phyloP scores from a whole-genome alignment of 2,888 invertebrate species.

The Cheiracanthium punctorium region DNA sequence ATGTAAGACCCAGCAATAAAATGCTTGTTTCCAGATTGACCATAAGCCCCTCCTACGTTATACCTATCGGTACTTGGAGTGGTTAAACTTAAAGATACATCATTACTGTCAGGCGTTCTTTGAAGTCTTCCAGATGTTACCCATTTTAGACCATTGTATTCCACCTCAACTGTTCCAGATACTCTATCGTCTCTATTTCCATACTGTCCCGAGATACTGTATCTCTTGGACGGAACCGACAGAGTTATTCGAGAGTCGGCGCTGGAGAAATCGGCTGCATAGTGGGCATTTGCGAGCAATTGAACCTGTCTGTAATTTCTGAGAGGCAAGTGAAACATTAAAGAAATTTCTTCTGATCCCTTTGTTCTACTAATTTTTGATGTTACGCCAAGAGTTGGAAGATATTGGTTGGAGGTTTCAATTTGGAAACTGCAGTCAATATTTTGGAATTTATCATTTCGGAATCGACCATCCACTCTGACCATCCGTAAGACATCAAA shows the following conservation, averaged over 20 bases:
- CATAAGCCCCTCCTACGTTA: constrained; percentile 37
- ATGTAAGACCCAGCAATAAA: constrained; percentile 37
- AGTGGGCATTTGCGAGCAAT: constrained; percentile 51
- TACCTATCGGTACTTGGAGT: constrained; percentile 39
- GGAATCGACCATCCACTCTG: constrained; percentile 44
- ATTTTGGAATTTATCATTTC: constrained; percentile 47
- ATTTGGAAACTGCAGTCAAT: constrained; percentile 54
- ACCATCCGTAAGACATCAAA: constrained; percentile 41
- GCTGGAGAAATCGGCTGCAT: constrained; percentile 46
- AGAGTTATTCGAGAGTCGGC: constrained; percentile 63
- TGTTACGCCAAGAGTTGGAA: constrained; percentile 37
- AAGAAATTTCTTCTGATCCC: constrained; percentile 59
- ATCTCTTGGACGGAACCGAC: constrained; percentile 44
- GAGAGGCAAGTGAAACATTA: constrained; percentile 49
- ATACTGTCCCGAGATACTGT: constrained; percentile 51
- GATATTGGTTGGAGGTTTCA: constrained; percentile 53
- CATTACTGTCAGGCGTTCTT: constrained; percentile 19
- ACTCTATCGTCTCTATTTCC: constrained; percentile 15
- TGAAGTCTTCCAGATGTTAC: constrained; percentile 32
- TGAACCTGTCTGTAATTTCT: constrained; percentile 33
- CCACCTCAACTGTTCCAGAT: constrained; percentile 41
- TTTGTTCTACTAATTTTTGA: constrained; percentile 45
- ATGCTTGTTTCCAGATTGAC: constrained; percentile 24
- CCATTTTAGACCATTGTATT: constrained; percentile 35
- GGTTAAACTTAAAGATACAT: constrained; percentile 25